Conservation (phyloP, 2,113 vertebrate species). For the Urocynchramus pylzowi region DNA sequence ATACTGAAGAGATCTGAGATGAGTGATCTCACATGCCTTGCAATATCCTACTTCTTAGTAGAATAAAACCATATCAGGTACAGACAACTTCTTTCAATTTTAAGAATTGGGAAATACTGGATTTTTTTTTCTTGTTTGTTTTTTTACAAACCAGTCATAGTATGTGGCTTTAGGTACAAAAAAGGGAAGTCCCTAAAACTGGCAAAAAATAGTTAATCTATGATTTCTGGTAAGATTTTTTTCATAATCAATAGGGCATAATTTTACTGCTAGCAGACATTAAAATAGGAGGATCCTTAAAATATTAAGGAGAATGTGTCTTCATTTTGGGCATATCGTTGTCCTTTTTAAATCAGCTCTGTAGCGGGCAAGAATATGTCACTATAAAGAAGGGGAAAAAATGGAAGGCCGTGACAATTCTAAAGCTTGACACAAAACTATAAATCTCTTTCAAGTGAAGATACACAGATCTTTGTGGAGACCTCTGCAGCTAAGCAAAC, state of each 20-base stretch:
- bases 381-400: neutral
- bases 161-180: neutral
- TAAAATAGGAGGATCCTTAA: neutral
- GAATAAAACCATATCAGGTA: neutral
- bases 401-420: neutral
- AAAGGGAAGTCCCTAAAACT: neutral
- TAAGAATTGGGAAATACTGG: neutral
- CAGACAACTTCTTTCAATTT: neutral
- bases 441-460: slow-evolving; percentile 60
- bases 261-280: neutral
- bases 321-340: neutral
- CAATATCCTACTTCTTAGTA: neutral
- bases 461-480: slow-evolving; percentile 29
- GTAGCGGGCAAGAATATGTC: neutral
- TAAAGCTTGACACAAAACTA: slow-evolving; percentile 48
- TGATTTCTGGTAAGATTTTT: neutral
- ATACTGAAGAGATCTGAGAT: neutral
- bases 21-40: neutral
- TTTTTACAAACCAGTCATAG: neutral
- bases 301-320: neutral
- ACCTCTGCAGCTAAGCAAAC: slow-evolving; percentile 65
- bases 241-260: neutral
- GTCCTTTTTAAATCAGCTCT: neutral
- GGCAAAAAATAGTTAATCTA: neutral
- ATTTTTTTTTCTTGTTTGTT: neutral